These are phyloP conservation scores for Macrophya alboannulata DNA, from an alignment of 2,888 invertebrate genomes.

Conservation along the genomic window DNA sequence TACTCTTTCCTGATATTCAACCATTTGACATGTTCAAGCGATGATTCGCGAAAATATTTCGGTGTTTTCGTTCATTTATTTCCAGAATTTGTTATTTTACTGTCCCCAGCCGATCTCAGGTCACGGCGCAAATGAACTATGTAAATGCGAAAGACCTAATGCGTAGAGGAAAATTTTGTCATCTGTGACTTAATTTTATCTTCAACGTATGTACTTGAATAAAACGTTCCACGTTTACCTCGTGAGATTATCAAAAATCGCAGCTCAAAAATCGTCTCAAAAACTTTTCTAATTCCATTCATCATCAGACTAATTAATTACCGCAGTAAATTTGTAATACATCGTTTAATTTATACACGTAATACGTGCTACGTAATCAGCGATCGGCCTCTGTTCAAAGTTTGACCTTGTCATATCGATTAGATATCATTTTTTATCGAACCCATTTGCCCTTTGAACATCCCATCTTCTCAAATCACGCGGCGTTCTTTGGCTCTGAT, in stretches of 20 bases:
- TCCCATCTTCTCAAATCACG: background rate
- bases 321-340: background rate
- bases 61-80: background rate
- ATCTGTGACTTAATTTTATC: too few relatives aligned
- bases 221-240: too few relatives aligned
- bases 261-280: too few relatives aligned
- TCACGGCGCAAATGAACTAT: background rate
- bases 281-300: too few relatives aligned
- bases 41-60: background rate
- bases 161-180: background rate
- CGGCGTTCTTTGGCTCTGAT: slow-evolving; percentile 21
- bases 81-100: background rate
- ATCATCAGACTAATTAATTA: background rate
- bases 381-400: background rate
- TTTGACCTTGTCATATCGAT: slow-evolving; percentile 21
- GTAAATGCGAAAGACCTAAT: background rate
- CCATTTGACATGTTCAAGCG: background rate
- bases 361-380: background rate
- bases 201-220: too few relatives aligned
- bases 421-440: background rate
- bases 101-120: background rate
- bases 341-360: background rate
- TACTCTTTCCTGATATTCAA: background rate
- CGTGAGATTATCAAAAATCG: too few relatives aligned
- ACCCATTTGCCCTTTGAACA: background rate